phyloP scores from a whole-genome alignment of 2,888 invertebrate genomes.

The Oeneis ivallda region DNA sequence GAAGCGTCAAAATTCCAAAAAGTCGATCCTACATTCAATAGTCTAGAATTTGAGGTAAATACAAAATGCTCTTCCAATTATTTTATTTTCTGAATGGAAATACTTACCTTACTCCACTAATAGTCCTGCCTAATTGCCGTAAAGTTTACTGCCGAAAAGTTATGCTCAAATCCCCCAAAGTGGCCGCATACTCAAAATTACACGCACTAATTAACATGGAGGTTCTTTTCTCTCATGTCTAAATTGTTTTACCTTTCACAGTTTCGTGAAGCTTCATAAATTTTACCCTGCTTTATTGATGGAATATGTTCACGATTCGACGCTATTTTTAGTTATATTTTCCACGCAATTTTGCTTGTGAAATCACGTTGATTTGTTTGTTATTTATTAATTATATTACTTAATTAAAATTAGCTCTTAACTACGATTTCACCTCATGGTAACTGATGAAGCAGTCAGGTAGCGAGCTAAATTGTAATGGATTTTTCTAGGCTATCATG shows the following conservation, averaged over 20 bases:
- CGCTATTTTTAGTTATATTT: neutral
- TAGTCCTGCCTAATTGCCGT: conserved; percentile 23
- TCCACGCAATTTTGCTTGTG: neutral
- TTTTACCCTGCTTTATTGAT: neutral
- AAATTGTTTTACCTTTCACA: conserved; percentile 9
- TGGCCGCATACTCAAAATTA: conserved; percentile 12
- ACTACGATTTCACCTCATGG: too few species aligned
- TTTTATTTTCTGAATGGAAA: neutral
- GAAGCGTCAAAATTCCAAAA: too few species aligned
- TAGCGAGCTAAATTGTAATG: too few species aligned
- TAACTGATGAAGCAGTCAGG: too few species aligned
- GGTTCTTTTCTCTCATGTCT: conserved; percentile 16
- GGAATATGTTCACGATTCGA: neutral
- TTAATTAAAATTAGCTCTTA: too few species aligned
- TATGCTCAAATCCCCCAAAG: conserved; percentile 21
- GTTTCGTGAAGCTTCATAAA: neutral
- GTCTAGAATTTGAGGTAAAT: neutral
- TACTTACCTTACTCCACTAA: neutral
- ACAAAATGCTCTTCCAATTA: conserved; percentile 2
- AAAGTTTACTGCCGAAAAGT: conserved; percentile 20
- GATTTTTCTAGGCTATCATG: too few species aligned
- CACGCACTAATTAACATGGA: conserved; percentile 23
- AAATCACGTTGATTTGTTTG: neutral
- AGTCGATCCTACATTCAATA: too few species aligned
- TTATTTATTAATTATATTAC: too few species aligned